Base-by-base conservation (phyloP, 2,888 invertebrate species). In the Opisthograptis luteolata region DNA sequence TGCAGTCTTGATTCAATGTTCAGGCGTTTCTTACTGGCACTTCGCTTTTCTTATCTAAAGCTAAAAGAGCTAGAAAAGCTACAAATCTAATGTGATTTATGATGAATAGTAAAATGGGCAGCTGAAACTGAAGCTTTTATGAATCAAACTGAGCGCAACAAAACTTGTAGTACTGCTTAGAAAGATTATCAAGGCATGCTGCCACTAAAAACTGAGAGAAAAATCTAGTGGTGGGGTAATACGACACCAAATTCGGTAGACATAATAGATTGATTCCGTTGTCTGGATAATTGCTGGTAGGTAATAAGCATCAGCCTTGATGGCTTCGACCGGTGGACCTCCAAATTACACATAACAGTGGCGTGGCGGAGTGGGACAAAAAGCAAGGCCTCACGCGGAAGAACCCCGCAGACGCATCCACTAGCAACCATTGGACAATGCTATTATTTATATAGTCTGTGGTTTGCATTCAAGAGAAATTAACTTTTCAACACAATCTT, bases 331-430 rank as follows among this genome's bases (percentile, higher is more conserved):
- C 83, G 79, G 72, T 76, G 87, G 89, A 90, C 89, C 90, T 89
- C 86, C 84, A 89, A 90, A 89, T 86, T 87, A 90, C 89, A 89
- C 90, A 90, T 87, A 88, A 87, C 87, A 87, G 83, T 82, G 75
- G 81, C 79, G 79, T 79, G 73, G 78, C 80, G 70, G 71, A 79
- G 65, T 75, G 70, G 75, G 79, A 84, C 79, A 79, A 82, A 83
- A 81, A 74, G 68, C 79, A 78, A 81, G 77, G 80, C 74, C 78
- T 77, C 66, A 59, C 58, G 58, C 61, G 64, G 66, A 66, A 65
- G 62, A 69, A 45, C 44, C 40, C 69, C 68, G 66, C 67, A 19
- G 60, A 53, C 63, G 69, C 78, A 76, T 78, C 78, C 77, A 82
- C 73, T 66, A 81, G 67, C 74, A 78, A 72, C 73, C 75, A 79